Percentiles rank a stretch among this genome's conserved stretches.
These are phyloP conservation scores for Girardia tigrina DNA, from an alignment of 2,888 invertebrate genomes.

Conservation along the genomic window DNA sequence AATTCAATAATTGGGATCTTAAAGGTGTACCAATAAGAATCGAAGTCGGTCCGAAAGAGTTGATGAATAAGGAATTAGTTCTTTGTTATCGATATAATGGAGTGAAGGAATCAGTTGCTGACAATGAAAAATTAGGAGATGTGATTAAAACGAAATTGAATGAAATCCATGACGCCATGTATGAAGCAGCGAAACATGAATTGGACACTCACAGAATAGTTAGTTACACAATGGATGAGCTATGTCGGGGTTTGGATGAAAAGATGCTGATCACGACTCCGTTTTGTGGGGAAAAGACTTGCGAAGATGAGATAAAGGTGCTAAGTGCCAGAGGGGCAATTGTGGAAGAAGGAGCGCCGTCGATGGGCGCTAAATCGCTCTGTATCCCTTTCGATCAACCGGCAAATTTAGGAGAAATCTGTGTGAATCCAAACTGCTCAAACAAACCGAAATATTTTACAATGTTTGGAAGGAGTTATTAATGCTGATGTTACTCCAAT, in stretches of 20 bases:
- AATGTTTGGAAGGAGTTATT: conserved; percentile 90
- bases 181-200: conserved; percentile 62
- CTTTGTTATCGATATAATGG: conserved; percentile 67
- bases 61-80: conserved; percentile 61
- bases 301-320: conserved; percentile 87
- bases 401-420: conserved; percentile 52
- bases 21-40: conserved; percentile 85
- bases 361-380: conserved; percentile 97
- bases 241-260: conserved; percentile 65
- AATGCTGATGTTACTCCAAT: no score
- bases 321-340: conserved; percentile 62
- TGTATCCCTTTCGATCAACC: conserved; percentile 88
- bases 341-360: conserved; percentile 64
- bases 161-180: not conserved
- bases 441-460: conserved; percentile 69
- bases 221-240: conserved; percentile 66
- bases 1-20: conserved; percentile 90
- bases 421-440: conserved; percentile 59
- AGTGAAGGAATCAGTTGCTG: conserved; percentile 61
- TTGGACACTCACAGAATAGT: conserved; percentile 62
- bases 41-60: conserved; percentile 86
- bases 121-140: conserved; percentile 49
- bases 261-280: conserved; percentile 82
- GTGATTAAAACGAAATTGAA: not conserved
- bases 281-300: conserved; percentile 74